A percentile compares a stretch with the other conserved stretches of the same genome.
phyloP scores from a whole-genome alignment of 2,113 vertebrate genomes.

The Esox niger region DNA sequence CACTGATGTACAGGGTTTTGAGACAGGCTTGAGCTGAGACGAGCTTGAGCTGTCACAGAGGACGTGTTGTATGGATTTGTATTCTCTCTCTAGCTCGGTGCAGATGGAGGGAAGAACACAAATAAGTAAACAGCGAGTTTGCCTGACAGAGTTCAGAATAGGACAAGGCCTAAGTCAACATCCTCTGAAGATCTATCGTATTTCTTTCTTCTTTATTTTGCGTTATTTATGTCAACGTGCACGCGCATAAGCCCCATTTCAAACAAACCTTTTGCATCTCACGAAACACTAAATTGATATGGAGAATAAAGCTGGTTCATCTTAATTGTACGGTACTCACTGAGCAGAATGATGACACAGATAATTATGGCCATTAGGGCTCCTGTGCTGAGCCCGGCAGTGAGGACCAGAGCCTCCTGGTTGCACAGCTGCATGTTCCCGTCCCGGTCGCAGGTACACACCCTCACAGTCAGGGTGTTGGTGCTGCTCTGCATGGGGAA shows the following conservation, averaged over 20 bases:
- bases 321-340: slow-evolving; percentile 72
- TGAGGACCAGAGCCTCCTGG: slow-evolving; percentile 84
- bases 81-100: not conserved
- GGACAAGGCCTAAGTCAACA: no score
- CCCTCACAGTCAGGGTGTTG: slow-evolving; percentile 86
- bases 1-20: slow-evolving; percentile 53
- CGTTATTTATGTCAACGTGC: no score
- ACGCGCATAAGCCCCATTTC: no score
- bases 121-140: slow-evolving; percentile 4
- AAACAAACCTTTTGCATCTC: no score
- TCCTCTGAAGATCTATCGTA: no score
- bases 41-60: slow-evolving; percentile 20
- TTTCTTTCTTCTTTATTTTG: no score
- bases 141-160: not conserved
- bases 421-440: slow-evolving; percentile 94
- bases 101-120: slow-evolving; percentile 18
- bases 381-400: slow-evolving; percentile 92
- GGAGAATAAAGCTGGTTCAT: no score
- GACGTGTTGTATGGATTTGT: not conserved
- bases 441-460: slow-evolving; percentile 91
- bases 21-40: slow-evolving; percentile 48
- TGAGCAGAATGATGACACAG: slow-evolving; percentile 90
- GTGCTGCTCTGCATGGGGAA: slow-evolving; percentile 91
- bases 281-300: no score
- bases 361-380: slow-evolving; percentile 93